Percentiles rank a stretch among this genome's conserved stretches.
Conservation (phyloP, 2,797 vertebrate genomes). For the Pelochelys cantorii region DNA sequence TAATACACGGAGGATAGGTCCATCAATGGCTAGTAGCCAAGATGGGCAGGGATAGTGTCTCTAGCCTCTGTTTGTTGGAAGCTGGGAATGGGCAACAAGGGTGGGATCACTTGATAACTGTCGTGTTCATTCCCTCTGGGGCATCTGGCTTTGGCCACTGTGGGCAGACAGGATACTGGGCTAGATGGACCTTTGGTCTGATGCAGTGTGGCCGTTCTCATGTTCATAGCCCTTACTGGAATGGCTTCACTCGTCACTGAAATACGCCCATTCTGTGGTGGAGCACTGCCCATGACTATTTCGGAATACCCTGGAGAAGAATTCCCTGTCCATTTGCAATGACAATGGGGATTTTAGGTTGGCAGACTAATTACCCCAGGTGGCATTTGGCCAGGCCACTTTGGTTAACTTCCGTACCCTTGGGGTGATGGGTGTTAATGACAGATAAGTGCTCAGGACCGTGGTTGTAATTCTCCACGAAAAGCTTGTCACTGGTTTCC, state of each 20-base stretch:
- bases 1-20: no score
- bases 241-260: background rate
- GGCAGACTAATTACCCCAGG: background rate
- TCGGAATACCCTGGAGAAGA: background rate
- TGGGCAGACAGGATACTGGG: no score
- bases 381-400: background rate
- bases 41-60: no score
- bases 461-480: background rate
- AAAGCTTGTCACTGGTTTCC: background rate
- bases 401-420: background rate
- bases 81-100: no score
- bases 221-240: background rate
- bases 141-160: no score
- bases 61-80: no score
- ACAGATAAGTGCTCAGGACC: background rate
- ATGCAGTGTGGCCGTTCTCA: no score
- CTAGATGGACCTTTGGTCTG: no score
- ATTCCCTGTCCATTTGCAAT: background rate
- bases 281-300: background rate
- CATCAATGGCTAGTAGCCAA: no score
- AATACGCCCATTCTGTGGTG: rapidly evolving
- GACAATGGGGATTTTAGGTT: background rate
- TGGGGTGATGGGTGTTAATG: background rate
- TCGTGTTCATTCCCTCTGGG: no score
- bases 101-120: no score